phyloP scores from a whole-genome alignment of 1,140 invertebrate genomes.

The Drosophila paulistorum region DNA sequence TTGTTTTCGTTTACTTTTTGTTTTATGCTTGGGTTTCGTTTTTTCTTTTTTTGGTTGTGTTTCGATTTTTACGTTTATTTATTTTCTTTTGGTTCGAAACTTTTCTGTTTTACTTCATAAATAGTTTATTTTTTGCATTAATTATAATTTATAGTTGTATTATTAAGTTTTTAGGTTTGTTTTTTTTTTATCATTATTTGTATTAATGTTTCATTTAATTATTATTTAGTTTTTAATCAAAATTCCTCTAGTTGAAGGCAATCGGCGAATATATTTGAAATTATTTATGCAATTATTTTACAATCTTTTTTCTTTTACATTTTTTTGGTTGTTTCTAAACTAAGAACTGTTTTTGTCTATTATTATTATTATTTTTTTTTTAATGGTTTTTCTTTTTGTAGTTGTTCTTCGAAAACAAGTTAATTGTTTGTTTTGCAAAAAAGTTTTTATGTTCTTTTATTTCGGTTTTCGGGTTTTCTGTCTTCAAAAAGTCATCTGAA shows the following conservation, averaged over 20 bases:
- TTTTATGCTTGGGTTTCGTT: conserved; percentile 29
- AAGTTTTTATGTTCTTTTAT: conserved; percentile 1
- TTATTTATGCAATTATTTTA: conserved; percentile 82
- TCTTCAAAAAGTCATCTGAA: conserved; percentile 77
- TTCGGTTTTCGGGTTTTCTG: conserved; percentile 27
- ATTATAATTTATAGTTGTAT: conserved; percentile 51
- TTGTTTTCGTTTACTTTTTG: conserved; percentile 40
- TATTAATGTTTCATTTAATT: conserved; percentile 53
- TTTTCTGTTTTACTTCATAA: conserved; percentile 38
- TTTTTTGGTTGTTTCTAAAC: conserved; percentile 49
- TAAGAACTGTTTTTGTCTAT: conserved; percentile 35
- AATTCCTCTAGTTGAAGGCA: conserved; percentile 83
- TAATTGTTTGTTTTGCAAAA: conserved; percentile 53
- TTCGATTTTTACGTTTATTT: conserved; percentile 8
- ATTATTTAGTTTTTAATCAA: conserved; percentile 78
- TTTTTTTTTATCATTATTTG: conserved; percentile 51
- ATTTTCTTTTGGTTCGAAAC: not conserved
- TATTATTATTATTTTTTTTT: conserved; percentile 13
- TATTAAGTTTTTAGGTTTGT: conserved; percentile 18
- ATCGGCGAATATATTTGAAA: conserved; percentile 83
- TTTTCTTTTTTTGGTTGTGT: conserved; percentile 1
- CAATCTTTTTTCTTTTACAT: conserved; percentile 54
- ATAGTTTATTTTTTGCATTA: conserved; percentile 54
- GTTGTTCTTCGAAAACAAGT: conserved; percentile 55
- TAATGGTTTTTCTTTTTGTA: too few species aligned